These are phyloP conservation scores for Drosophila guanche DNA, from an alignment of 1,140 invertebrate genomes.

Conservation along the genomic window DNA sequence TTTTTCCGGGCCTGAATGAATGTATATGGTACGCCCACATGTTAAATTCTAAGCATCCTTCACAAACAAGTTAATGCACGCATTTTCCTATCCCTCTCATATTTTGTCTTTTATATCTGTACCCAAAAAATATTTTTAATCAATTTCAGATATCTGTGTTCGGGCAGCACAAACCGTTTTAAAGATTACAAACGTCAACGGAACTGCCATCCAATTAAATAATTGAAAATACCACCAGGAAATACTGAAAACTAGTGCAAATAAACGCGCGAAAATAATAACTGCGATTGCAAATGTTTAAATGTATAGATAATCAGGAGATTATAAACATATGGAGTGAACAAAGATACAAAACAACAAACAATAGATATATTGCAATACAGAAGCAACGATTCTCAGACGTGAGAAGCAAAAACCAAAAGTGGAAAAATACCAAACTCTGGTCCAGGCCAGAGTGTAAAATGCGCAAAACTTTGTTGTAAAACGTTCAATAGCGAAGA, in stretches of 20 bases:
- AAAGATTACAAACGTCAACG: conserved; percentile 9
- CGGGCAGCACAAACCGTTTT: conserved; percentile 12
- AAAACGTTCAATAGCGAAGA: conserved; percentile 73
- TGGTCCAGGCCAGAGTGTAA: conserved; percentile 42
- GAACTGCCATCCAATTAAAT: conserved; percentile 7
- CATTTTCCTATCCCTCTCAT: background rate
- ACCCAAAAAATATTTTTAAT: background rate
- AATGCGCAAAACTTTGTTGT: conserved; percentile 73
- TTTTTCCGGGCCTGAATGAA: too few species aligned
- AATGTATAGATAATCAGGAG: background rate
- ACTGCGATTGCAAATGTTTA: conserved; percentile 11
- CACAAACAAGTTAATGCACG: too few species aligned
- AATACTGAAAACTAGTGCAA: conserved; percentile 18
- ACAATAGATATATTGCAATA: background rate
- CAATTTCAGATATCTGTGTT: conserved; percentile 4
- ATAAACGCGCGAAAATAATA: conserved; percentile 36
- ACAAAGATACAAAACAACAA: background rate
- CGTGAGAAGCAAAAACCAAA: conserved; percentile 15
- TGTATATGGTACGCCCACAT: too few species aligned
- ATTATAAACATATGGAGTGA: background rate
- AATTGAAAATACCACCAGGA: conserved; percentile 4
- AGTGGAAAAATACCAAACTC: conserved; percentile 54
- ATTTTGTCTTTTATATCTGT: background rate
- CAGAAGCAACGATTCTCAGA: background rate
- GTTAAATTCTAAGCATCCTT: too few species aligned